These are phyloP conservation scores for Chrysodeixis includens DNA, from an alignment of 2,888 invertebrate species.

Conservation along the genomic window DNA sequence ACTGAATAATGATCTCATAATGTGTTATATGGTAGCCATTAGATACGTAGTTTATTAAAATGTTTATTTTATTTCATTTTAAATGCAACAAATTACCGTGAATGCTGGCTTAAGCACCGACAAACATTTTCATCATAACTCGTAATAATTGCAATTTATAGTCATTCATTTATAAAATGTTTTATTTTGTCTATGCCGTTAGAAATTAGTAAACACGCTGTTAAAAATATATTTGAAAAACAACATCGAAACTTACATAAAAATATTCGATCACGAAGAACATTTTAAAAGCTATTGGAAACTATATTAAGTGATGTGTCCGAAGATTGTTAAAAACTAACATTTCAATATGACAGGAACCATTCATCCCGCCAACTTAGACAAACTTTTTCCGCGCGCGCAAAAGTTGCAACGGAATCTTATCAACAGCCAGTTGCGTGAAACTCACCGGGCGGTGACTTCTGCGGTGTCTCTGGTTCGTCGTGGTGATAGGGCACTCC, in stretches of 20 bases:
- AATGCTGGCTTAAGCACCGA: conserved; percentile 17
- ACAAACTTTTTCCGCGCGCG: conserved; percentile 66
- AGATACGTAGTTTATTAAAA: no score
- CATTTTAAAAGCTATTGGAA: neutral
- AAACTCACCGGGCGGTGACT: conserved; percentile 77
- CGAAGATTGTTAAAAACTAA: conserved; percentile 10
- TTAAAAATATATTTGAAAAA: conserved; percentile 9
- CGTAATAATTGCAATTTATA: conserved; percentile 31
- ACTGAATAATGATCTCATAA: no score
- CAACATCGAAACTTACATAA: conserved; percentile 29
- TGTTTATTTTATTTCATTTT: no score
- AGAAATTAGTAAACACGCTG: conserved; percentile 21
- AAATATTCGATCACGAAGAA: conserved; percentile 30
- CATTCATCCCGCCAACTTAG: conserved; percentile 19
- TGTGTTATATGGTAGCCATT: no score
- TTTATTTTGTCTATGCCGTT: conserved; percentile 48
- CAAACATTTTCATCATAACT: conserved; percentile 29
- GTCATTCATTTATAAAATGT: conserved; percentile 32
- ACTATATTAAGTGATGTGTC: conserved; percentile 10
- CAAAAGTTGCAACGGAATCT: conserved; percentile 55
- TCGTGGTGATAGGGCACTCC: conserved; percentile 64
- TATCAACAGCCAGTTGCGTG: conserved; percentile 39
- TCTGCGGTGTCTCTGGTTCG: conserved; percentile 74
- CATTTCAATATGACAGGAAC: conserved; percentile 16
- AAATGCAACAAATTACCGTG: conserved; percentile 1